phyloP scores from a whole-genome alignment of 30 jellyfish, hydroid and myxozoan genomes.

The Clytia hemisphaerica region DNA sequence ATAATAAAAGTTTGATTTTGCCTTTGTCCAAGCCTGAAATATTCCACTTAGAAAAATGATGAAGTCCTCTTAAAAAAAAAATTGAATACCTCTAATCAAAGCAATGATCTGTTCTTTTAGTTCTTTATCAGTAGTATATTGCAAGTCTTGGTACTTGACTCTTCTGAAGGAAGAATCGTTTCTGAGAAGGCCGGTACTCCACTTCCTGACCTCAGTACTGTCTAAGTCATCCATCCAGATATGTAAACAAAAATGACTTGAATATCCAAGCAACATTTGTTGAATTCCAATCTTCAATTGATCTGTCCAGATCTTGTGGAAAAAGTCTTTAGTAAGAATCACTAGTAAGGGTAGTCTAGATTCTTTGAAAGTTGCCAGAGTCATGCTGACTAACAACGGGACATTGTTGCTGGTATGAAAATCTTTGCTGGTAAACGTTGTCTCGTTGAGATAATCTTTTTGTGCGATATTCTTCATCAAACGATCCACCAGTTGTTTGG shows the following conservation, averaged over 20 bases:
- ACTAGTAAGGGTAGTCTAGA: background rate
- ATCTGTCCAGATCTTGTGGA: slow-evolving; percentile 5
- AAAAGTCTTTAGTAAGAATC: slow-evolving; percentile 1
- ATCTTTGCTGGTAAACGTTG: no score
- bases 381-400: no score
- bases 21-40: no score
- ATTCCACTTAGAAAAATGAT: no score
- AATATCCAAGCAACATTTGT: background rate
- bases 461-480: no score
- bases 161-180: background rate
- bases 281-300: slow-evolving; percentile 1
- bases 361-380: slow-evolving; percentile 10
- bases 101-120: background rate
- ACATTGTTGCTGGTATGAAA: no score
- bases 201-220: background rate
- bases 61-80: no score
- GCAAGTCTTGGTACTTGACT: background rate
- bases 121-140: background rate
- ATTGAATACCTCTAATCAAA: no score
- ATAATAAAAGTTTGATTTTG: no score
- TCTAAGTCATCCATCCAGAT: slow-evolving; percentile 25
- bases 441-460: no score
- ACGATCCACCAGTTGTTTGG: no score
- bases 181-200: slow-evolving; percentile 17
- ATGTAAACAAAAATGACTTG: slow-evolving; percentile 8